These are phyloP conservation scores for Oreochromis aureus DNA, from an alignment of 2,113 vertebrate species.

Conservation along the genomic window DNA sequence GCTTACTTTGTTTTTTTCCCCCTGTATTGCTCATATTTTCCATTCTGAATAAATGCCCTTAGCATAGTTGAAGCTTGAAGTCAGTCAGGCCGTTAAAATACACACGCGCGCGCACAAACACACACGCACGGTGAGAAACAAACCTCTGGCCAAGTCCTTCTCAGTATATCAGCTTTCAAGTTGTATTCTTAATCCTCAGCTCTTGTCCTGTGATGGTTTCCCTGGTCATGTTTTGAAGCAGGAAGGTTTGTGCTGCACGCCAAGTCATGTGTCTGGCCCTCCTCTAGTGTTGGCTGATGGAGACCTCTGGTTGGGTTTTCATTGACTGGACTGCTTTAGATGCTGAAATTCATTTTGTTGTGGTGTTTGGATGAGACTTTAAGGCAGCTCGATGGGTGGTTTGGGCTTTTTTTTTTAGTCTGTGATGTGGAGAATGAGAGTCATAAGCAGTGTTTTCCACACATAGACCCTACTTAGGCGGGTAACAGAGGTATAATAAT, in stretches of 20 bases:
- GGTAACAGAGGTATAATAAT: neutral
- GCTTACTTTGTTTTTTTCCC: constrained; percentile 39
- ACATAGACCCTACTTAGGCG: neutral
- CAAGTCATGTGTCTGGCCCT: neutral
- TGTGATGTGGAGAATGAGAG: neutral
- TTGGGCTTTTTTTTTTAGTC: neutral
- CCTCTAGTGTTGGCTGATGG: neutral
- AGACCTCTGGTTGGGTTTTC: neutral
- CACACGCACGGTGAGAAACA: constrained; percentile 7
- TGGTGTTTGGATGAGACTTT: neutral
- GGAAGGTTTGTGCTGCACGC: neutral
- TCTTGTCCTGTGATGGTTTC: neutral
- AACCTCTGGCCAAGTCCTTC: neutral
- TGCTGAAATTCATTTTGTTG: neutral
- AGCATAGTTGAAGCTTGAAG: constrained; percentile 63
- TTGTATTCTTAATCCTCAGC: neutral
- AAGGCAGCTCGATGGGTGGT: neutral
- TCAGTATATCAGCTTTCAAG: constrained; percentile 2
- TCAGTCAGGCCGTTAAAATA: constrained; percentile 24
- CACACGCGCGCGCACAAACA: neutral
- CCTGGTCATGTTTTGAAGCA: constrained; percentile 12
- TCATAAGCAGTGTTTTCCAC: neutral
- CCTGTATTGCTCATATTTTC: constrained; percentile 70
- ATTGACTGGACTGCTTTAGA: neutral
- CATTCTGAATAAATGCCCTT: constrained; percentile 62